These are phyloP conservation scores for Meteorus colon DNA, from an alignment of 2,888 invertebrate genomes.

Conservation along the genomic window DNA sequence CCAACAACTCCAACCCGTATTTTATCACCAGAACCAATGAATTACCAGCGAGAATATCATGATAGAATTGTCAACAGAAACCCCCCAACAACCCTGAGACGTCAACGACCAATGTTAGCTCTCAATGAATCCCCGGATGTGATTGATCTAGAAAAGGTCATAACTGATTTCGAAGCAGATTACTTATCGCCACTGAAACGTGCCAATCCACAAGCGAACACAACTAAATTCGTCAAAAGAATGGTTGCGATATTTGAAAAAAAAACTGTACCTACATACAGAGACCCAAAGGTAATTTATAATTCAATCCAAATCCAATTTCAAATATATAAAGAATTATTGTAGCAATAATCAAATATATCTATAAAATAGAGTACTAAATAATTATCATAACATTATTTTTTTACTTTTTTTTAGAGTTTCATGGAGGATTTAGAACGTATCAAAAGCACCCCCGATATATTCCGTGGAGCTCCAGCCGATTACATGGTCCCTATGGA, in stretches of 20 bases:
- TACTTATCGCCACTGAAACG: slow-evolving; percentile 55
- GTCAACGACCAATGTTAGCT: background rate
- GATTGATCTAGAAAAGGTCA: slow-evolving; percentile 55
- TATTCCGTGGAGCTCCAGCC: slow-evolving; percentile 21
- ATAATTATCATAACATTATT: background rate
- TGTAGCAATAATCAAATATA: too few species aligned
- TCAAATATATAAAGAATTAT: too few species aligned
- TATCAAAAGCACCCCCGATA: slow-evolving; percentile 1
- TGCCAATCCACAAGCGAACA: background rate
- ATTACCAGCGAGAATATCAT: background rate
- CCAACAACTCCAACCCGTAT: background rate
- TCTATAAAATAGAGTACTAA: background rate
- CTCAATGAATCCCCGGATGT: background rate
- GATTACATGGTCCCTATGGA: slow-evolving; percentile 32
- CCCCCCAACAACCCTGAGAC: background rate
- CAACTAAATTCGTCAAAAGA: slow-evolving; percentile 60
- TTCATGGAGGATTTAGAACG: background rate
- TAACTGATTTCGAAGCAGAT: slow-evolving; percentile 58
- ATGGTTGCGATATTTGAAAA: slow-evolving; percentile 63
- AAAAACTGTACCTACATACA: slow-evolving; percentile 45
- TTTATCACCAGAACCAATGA: background rate
- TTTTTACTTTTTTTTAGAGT: background rate
- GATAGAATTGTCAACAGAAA: background rate
- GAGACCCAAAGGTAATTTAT: slow-evolving; percentile 44
- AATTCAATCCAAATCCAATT: background rate